Evolutionary conservation across 2,113 vertebrate genomes (phyloP).

Genomic region (Petaurus breviceps): DNA sequence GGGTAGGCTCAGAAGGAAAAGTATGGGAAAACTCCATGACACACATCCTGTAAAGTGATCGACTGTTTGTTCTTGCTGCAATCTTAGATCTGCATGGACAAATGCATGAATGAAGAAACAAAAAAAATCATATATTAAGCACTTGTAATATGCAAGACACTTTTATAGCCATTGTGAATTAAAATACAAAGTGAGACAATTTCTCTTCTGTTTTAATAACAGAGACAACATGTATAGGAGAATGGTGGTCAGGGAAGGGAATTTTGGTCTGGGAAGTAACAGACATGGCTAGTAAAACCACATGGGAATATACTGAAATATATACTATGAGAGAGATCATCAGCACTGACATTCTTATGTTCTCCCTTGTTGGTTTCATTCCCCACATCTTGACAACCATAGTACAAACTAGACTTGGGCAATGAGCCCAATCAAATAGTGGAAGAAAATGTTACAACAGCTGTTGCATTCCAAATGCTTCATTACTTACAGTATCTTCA

Average conservation of each 20-base stretch:
- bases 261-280: neutral
- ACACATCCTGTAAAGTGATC: neutral
- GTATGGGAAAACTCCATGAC: neutral
- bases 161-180: neutral
- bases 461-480: neutral
- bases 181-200: neutral
- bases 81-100: neutral
- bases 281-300: neutral
- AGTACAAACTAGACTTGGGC: neutral
- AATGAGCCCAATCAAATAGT: neutral
- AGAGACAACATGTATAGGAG: neutral
- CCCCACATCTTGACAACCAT: neutral
- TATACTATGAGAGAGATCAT: neutral
- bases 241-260: neutral
- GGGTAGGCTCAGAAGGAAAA: neutral
- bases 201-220: neutral
- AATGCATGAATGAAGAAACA: neutral
- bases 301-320: neutral
- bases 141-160: neutral
- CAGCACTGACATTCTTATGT: neutral
- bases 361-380: neutral
- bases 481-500: constrained; percentile 30
- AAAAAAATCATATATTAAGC: neutral
- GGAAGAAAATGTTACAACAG: constrained; percentile 25
- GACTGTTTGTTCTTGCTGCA: neutral